phyloP scores from a whole-genome alignment of 2,113 vertebrate species.

The Sisor rabdophorus region DNA sequence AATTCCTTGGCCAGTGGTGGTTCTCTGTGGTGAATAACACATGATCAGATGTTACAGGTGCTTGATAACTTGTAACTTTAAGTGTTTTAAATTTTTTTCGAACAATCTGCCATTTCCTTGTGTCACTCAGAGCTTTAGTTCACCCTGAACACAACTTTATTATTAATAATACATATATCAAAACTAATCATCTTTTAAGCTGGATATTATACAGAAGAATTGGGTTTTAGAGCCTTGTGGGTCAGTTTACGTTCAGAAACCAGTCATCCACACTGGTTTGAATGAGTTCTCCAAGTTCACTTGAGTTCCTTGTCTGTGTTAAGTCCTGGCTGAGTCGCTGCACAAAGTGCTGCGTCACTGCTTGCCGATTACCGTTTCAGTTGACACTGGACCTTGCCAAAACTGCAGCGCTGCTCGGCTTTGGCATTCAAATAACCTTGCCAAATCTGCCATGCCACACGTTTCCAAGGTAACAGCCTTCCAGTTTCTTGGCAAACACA shows the following conservation, averaged over 20 bases:
- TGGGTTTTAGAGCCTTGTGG: not conserved
- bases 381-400: not conserved
- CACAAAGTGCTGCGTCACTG: slow-evolving; percentile 37
- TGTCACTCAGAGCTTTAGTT: too few species aligned
- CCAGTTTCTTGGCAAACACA: slow-evolving; percentile 55
- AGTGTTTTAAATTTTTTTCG: too few species aligned
- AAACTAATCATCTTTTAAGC: too few species aligned
- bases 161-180: too few species aligned
- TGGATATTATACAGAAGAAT: too few species aligned
- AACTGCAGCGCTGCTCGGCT: slow-evolving; percentile 43
- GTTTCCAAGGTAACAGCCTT: slow-evolving; percentile 67
- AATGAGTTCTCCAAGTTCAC: not conserved
- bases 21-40: too few species aligned
- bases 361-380: slow-evolving; percentile 8
- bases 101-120: too few species aligned
- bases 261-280: not conserved
- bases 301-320: not conserved
- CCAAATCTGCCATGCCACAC: slow-evolving; percentile 55
- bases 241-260: not conserved
- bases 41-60: too few species aligned
- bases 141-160: too few species aligned
- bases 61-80: too few species aligned
- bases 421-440: slow-evolving; percentile 53
- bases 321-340: slow-evolving; percentile 12
- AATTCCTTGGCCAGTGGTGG: too few species aligned